Base-by-base conservation (phyloP, 2,113 vertebrate species). In the Microcebus lehilahytsara region DNA sequence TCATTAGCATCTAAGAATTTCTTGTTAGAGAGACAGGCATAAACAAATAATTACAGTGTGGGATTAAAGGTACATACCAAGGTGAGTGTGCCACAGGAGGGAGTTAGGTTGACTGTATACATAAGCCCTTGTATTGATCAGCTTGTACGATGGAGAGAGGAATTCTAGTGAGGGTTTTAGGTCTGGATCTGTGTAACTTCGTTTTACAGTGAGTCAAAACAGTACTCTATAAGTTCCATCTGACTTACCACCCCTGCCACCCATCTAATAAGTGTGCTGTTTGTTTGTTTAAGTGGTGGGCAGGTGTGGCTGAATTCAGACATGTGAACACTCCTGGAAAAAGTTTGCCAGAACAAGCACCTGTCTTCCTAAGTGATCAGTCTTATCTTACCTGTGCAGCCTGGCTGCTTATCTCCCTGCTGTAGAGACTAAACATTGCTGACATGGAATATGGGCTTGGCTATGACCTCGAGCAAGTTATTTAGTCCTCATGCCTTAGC, bases 1-100 rank as follows among this genome's bases (percentile, higher is more conserved):
- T 92, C 88, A 62, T 93, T 91, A 85, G 77, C 74, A 91, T 93
- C 85, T 34, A 93, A 58, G 64, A 97, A 92, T 95, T 90, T 96
- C 66, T 88, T 90, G 27, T 79, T 97, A 91, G 67, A 92, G 78
- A 91, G 81, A 58, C 13, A 56, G n/a, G 20, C 40, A 56, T 67
- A 93, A 72, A 93, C 81, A 93, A 30, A 71, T 96, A 53, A 93
- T 85, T 85, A 93, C 5, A 92, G 16, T 60, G 13, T 71, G 46
- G 27, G 9, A 69, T 69, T 86, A 89, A 85, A 97, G 86, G 66
- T 95, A 17, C 1, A 2, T 85, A 46, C 53, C 37, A 84, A 86
- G 51, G 32, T 91, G 23, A 95, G 30, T 75, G 27, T 94, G 56
- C 64, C 51, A 77, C 40, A 77, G 69, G 64, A 96, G 66, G 62